Base-by-base conservation (phyloP, 2,888 invertebrate genomes). In the Heliconius cydno region DNA sequence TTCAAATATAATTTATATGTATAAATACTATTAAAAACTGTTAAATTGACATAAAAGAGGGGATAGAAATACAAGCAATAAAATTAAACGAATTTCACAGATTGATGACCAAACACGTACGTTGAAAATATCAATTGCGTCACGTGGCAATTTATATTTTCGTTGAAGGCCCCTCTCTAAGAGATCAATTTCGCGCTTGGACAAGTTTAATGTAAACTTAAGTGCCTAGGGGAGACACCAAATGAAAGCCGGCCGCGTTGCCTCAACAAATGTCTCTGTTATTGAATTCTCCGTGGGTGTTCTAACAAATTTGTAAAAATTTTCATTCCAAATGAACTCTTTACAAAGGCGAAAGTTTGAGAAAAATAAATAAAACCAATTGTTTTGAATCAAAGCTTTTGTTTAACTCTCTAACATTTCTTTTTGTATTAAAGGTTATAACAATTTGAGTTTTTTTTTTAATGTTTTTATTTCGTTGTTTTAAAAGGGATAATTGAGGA, bases 171-270 rank as follows among this genome's bases (percentile, higher is more conserved):
- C 91, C 92, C 92, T 91, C 89, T 92, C 92, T 93, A 92, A 94
- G 92, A 95, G 94, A 94, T 94, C 94, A 95, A 95, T 95, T 95
- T 95, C 94, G 91, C 94, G 94, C 93, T 92, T 92, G 92, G 93
- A 91, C 93, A 92, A 92, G 88, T 91, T 93, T 93, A 93, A 94
- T 93, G 94, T 93, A 93, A 94, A 92, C 93, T 93, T 92, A 92
- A 94, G 92, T 92, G 94, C 91, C 89, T 90, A 86, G 92, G 94
- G 94, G 88, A 88, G 87, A 85, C 85, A 85, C 88, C 92, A 91
- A 92, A 93, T 92, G 92, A 92, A 92, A 92, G 89, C 89, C 88
- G 88, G 87, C 86, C 90, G 88, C 87, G 90, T 89, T 88, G 88
- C 89, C 87, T 87, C 91, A 90, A 92, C 92, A 91, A 93, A 92